phyloP scores from a whole-genome alignment of 2,113 vertebrate genomes.

The Microcebus griseorufus region DNA sequence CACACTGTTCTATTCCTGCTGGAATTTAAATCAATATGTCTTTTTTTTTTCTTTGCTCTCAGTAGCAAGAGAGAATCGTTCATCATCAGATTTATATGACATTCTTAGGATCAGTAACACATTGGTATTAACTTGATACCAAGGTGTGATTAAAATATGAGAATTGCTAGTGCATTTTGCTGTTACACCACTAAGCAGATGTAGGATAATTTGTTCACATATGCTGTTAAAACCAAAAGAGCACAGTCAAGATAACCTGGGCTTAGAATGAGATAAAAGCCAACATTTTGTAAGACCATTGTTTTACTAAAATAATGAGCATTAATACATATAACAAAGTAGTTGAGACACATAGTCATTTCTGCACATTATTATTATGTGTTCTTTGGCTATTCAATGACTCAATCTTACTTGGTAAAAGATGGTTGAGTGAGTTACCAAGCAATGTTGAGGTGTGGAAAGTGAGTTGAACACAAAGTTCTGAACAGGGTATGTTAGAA shows the following conservation, averaged over 20 bases:
- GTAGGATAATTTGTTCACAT: not conserved
- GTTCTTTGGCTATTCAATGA: not conserved
- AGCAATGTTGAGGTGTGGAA: not conserved
- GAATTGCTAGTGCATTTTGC: slow-evolving; percentile 1
- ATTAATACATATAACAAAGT: not conserved
- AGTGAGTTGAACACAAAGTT: not conserved
- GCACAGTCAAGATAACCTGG: not conserved
- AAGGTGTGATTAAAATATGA: slow-evolving; percentile 49
- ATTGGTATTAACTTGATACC: not conserved
- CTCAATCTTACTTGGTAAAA: not conserved
- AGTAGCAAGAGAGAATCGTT: slow-evolving; percentile 21
- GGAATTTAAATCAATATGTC: slow-evolving; percentile 66
- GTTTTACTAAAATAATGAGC: not conserved
- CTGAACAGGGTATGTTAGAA: not conserved
- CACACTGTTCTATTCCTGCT: slow-evolving; percentile 7
- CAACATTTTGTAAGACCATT: not conserved
- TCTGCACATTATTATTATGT: not conserved
- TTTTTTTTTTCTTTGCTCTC: not conserved
- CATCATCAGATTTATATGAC: slow-evolving; percentile 29
- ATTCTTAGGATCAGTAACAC: not conserved
- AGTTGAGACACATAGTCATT: not conserved
- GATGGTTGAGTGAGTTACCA: not conserved
- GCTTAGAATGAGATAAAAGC: not conserved
- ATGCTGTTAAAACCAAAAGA: slow-evolving; percentile 36
- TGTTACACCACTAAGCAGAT: not conserved